Percentiles rank a stretch among this genome's conserved stretches.
Evolutionary conservation across 2,797 vertebrate genomes (phyloP).

Genomic region (Parauchenoglanis ngamensis): DNA sequence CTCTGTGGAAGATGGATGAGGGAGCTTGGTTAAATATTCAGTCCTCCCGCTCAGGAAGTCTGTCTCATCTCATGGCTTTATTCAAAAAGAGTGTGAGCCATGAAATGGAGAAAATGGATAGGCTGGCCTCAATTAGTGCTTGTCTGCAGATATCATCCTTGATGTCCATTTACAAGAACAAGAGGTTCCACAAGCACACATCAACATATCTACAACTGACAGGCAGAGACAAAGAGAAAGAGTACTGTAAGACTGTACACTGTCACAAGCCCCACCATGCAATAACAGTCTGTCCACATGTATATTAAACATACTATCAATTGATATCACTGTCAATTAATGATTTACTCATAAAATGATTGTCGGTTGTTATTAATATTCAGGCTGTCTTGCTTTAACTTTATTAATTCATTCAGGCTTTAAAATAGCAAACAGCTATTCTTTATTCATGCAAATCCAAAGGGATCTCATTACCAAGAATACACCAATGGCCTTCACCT

Average conservation of each 20-base stretch:
- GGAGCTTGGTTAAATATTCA: slow-evolving; percentile 51
- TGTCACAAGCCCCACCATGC: background rate
- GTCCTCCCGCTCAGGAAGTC: slow-evolving; percentile 43
- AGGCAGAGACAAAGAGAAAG: background rate
- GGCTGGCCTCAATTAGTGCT: slow-evolving; percentile 56
- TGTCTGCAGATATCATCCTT: slow-evolving; percentile 52
- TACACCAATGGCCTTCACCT: slow-evolving; percentile 23
- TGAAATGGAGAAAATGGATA: slow-evolving; percentile 51
- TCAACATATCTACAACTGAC: slow-evolving; percentile 8
- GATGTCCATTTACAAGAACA: slow-evolving; percentile 35
- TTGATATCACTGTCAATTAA: background rate
- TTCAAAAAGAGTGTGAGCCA: slow-evolving; percentile 45
- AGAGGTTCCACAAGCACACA: slow-evolving; percentile 20
- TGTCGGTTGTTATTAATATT: slow-evolving; percentile 14
- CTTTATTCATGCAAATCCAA: slow-evolving; percentile 37
- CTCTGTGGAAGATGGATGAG: slow-evolving; percentile 36
- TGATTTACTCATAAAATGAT: background rate
- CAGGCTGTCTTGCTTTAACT: background rate
- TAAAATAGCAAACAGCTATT: slow-evolving; percentile 26
- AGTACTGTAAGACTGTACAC: background rate
- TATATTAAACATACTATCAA: background rate
- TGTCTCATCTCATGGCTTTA: slow-evolving; percentile 46
- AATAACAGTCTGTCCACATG: background rate
- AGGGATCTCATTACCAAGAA: slow-evolving; percentile 39
- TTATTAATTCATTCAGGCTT: slow-evolving; percentile 22